These are phyloP conservation scores for Periplaneta americana DNA, from an alignment of 1,140 invertebrate species.

Conservation along the genomic window DNA sequence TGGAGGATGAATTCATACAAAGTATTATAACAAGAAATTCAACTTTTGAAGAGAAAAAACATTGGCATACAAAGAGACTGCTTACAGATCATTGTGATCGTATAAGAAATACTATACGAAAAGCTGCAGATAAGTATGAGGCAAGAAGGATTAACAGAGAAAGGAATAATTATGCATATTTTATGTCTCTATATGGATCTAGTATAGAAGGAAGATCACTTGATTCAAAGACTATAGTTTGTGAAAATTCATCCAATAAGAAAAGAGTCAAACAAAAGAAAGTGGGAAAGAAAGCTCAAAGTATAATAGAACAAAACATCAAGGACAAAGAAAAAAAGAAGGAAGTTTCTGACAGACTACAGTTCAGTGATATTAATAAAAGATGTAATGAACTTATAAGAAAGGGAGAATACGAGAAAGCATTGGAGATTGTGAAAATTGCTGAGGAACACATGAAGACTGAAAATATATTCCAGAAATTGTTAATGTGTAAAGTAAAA, in stretches of 20 bases:
- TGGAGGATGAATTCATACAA: background rate
- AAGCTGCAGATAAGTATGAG: background rate
- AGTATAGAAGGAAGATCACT: constrained; percentile 22
- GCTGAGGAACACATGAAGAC: background rate
- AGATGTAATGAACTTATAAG: background rate
- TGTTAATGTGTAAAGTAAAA: constrained; percentile 6
- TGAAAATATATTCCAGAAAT: background rate
- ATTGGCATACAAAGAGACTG: constrained; percentile 3
- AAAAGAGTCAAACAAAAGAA: constrained; percentile 12
- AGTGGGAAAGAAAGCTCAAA: constrained; percentile 4
- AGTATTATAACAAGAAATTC: background rate
- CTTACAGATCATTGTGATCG: background rate
- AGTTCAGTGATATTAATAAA: background rate
- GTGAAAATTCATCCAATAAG: background rate
- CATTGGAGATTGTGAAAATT: background rate
- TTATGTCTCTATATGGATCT: constrained; percentile 21
- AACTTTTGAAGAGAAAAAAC: background rate
- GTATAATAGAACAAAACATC: constrained; percentile 15
- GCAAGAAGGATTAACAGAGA: background rate
- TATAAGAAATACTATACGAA: background rate
- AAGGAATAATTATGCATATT: constrained; percentile 1
- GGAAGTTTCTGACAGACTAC: background rate
- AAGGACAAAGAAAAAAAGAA: constrained; percentile 6
- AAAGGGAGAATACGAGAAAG: background rate
- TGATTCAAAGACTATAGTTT: constrained; percentile 13